Evolutionary conservation across 2,113 vertebrate species (phyloP).

Genomic region (Macquaria ambigua): DNA sequence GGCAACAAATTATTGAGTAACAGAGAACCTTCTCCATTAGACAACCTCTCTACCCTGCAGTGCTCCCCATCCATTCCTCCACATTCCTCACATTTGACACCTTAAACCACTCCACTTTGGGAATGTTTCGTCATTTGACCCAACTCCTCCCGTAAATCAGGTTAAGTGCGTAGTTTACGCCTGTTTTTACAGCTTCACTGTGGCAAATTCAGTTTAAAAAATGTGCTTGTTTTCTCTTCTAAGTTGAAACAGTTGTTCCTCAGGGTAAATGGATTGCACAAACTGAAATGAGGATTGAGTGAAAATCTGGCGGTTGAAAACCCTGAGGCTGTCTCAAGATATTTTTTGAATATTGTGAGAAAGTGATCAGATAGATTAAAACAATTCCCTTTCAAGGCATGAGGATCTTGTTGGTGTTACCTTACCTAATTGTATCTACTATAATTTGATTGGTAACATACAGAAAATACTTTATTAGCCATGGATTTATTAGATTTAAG

Average conservation of each 20-base stretch:
- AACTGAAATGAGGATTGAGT: background rate
- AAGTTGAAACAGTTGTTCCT: background rate
- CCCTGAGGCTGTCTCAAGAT: background rate
- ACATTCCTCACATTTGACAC: constrained; percentile 16
- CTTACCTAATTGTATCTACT: background rate
- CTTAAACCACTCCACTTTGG: constrained; percentile 36
- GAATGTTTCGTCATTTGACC: constrained; percentile 15
- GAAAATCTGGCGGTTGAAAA: background rate
- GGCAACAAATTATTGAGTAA: constrained; percentile 39
- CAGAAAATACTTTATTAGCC: background rate
- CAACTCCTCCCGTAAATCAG: constrained; percentile 1
- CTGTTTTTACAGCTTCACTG: background rate
- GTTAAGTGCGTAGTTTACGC: background rate
- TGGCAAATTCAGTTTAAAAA: constrained; percentile 16
- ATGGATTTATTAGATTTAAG: background rate
- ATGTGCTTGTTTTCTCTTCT: constrained; percentile 8
- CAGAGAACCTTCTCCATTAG: constrained; percentile 49
- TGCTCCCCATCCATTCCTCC: constrained; percentile 1
- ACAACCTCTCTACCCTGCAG: background rate
- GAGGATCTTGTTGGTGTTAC: background rate
- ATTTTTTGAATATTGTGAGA: background rate
- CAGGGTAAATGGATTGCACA: background rate
- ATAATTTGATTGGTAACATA: background rate
- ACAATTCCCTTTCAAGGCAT: background rate
- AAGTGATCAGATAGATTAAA: background rate